phyloP scores from a whole-genome alignment of 2,888 invertebrate genomes.

The Pocota personata region DNA sequence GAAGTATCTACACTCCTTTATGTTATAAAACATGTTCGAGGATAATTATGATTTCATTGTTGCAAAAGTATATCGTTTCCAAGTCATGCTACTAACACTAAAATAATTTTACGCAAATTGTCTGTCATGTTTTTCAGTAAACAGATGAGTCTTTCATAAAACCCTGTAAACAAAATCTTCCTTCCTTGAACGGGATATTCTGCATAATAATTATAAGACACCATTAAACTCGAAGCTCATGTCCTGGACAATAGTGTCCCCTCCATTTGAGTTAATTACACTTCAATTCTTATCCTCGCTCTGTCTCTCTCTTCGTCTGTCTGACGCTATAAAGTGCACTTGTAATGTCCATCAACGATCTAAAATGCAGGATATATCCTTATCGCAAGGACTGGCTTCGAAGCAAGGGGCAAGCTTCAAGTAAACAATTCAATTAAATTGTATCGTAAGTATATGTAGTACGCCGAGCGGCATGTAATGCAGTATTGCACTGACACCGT shows the following conservation, averaged over 20 bases:
- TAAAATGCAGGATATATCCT: constrained; percentile 54
- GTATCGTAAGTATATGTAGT: constrained; percentile 27
- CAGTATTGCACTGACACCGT: constrained; percentile 35
- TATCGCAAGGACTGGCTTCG: constrained; percentile 2
- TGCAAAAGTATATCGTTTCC: constrained; percentile 23
- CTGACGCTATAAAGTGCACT: constrained; percentile 55
- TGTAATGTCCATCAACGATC: constrained; percentile 65
- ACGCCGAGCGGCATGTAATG: constrained; percentile 13
- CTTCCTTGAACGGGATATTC: not conserved
- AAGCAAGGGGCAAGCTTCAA: constrained; percentile 9
- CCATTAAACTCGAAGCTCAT: not conserved
- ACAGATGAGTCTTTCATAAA: constrained; percentile 35
- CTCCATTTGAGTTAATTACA: constrained; percentile 65
- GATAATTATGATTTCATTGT: constrained; percentile 70
- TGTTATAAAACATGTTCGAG: constrained; percentile 33
- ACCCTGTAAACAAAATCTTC: not conserved
- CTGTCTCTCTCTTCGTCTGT: not conserved
- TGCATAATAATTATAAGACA: constrained; percentile 38
- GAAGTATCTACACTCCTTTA: not conserved
- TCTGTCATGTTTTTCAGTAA: constrained; percentile 26
- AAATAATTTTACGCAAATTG: constrained; percentile 32
- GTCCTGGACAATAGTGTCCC: constrained; percentile 47
- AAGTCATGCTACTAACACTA: constrained; percentile 3
- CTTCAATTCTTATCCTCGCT: not conserved
- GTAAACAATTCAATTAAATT: constrained; percentile 67